phyloP scores from a whole-genome alignment of 2,888 invertebrate species.

The Clunio marinus region DNA sequence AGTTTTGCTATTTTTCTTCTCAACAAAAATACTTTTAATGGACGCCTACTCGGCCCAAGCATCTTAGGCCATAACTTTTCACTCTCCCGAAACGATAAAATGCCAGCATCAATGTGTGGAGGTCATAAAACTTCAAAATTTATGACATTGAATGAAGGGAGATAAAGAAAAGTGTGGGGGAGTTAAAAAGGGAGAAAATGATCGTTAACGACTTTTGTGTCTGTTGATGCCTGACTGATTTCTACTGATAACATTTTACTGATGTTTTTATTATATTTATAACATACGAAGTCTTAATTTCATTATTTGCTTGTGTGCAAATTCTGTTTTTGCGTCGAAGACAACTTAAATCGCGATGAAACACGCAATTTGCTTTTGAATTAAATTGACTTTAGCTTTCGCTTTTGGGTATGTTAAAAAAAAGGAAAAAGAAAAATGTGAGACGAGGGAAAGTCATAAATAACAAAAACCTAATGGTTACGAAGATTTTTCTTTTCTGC shows the following conservation, averaged over 20 bases:
- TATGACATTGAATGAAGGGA: constrained; percentile 8
- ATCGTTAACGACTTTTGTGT: constrained; percentile 7
- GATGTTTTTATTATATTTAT: too few relatives aligned
- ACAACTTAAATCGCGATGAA: not conserved
- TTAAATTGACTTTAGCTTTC: not conserved
- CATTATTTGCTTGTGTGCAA: too few relatives aligned
- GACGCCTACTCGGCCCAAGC: too few relatives aligned
- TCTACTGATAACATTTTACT: not conserved
- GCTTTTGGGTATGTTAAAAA: too few relatives aligned
- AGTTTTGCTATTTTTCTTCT: not conserved
- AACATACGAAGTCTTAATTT: too few relatives aligned
- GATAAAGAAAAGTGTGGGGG: too few relatives aligned
- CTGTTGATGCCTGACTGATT: not conserved
- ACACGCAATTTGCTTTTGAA: constrained; percentile 3
- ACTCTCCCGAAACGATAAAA: not conserved
- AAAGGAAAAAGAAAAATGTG: not conserved
- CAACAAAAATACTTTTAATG: not conserved
- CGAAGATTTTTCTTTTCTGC: not conserved
- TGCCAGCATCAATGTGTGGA: constrained; percentile 2
- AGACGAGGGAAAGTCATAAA: not conserved
- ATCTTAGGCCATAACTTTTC: not conserved
- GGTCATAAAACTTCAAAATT: constrained; percentile 4
- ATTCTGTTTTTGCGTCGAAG: not conserved
- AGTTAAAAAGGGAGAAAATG: too few relatives aligned
- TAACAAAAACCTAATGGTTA: not conserved